Evolutionary conservation across 2,888 invertebrate genomes (phyloP).

Genomic region (Cataglyphis livida): DNA sequence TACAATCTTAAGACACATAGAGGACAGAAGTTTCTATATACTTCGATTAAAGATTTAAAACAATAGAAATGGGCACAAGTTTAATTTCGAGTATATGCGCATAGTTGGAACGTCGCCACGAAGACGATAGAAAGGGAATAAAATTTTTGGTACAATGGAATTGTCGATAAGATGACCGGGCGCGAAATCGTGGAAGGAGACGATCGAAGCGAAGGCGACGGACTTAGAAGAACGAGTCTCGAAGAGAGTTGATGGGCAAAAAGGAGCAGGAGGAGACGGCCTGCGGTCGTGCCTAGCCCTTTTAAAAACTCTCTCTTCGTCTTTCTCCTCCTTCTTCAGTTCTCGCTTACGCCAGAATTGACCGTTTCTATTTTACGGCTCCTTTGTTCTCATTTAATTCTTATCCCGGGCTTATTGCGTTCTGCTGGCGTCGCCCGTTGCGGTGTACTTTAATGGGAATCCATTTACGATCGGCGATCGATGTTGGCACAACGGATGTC

Average conservation of each 20-base stretch:
- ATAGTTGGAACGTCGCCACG: neutral
- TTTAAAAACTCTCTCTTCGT: constrained; percentile 59
- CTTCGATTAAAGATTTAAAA: neutral
- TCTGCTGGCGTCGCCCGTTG: constrained; percentile 27
- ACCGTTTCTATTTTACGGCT: constrained; percentile 65
- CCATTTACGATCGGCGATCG: constrained; percentile 52
- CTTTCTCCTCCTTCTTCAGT: constrained; percentile 30
- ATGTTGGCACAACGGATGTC: constrained; percentile 43
- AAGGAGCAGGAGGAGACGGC: constrained; percentile 29
- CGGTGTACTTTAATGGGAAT: constrained; percentile 50
- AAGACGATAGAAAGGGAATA: constrained; percentile 31
- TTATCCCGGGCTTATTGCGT: constrained; percentile 56
- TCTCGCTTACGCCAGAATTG: constrained; percentile 59
- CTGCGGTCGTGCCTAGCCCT: constrained; percentile 66
- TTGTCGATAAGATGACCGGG: constrained; percentile 71
- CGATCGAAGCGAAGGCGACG: constrained; percentile 19
- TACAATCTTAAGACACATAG: neutral
- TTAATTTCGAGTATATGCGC: constrained; percentile 6
- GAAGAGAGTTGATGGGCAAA: constrained; percentile 30
- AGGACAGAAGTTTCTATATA: neutral
- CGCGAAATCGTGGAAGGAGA: constrained; percentile 59
- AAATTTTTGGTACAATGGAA: constrained; percentile 76
- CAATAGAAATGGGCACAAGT: neutral
- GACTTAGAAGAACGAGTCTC: constrained; percentile 25
- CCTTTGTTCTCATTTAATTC: constrained; percentile 58